Evolutionary conservation across 35 echinoderm and acorn worm species (phyloP).

Genomic region (Nesometra sesokonis): DNA sequence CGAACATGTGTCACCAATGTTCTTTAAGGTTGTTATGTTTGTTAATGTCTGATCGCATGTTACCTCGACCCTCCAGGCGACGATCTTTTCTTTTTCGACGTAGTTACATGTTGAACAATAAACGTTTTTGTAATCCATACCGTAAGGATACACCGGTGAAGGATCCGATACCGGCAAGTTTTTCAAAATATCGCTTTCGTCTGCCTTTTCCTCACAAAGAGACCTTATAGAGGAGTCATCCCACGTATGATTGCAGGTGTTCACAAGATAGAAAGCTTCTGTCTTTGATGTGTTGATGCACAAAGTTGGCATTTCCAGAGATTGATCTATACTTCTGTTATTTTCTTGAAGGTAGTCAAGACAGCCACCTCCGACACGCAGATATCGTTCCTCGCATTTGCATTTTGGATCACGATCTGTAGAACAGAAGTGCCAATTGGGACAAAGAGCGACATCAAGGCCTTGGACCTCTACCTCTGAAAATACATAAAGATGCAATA

Average conservation of each 20-base stretch:
- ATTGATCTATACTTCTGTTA: neutral
- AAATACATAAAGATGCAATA: neutral
- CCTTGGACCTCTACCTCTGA: neutral
- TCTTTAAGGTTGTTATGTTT: neutral
- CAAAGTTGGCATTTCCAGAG: neutral
- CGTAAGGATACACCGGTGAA: neutral
- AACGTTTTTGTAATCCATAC: neutral
- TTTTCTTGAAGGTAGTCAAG: neutral
- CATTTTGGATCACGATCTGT: neutral
- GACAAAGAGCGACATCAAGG: neutral
- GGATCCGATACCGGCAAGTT: neutral
- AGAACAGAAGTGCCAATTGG: neutral
- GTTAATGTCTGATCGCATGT: neutral
- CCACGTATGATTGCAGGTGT: neutral
- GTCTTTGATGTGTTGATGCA: neutral
- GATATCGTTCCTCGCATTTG: neutral
- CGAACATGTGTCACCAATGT: neutral
- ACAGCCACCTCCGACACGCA: neutral
- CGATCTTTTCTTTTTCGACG: neutral
- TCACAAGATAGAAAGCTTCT: neutral
- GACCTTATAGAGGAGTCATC: neutral
- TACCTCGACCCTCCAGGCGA: neutral
- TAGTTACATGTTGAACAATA: neutral
- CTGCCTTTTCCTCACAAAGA: neutral
- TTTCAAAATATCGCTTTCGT: neutral